A percentile compares a stretch with the other conserved stretches of the same genome.
These are phyloP conservation scores for Spongilla lacustris DNA, from an alignment of 37 sponge, comb jelly and placozoan genomes.

Conservation along the genomic window DNA sequence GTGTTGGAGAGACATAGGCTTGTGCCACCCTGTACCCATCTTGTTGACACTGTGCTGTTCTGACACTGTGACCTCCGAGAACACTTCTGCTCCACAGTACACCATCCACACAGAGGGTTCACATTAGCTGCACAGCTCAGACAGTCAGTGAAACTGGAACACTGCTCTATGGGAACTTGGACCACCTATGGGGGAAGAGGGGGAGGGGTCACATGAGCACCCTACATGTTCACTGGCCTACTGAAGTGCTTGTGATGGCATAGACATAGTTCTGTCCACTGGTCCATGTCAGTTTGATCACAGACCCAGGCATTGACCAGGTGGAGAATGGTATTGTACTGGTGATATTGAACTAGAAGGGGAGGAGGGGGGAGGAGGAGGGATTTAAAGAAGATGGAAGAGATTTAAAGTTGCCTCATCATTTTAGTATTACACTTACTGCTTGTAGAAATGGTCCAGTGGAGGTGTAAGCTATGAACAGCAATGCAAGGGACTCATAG, in stretches of 20 bases:
- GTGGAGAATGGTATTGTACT: not conserved
- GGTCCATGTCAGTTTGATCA: conserved; percentile 29
- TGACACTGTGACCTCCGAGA: conserved; percentile 68
- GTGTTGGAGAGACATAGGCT: conserved; percentile 22
- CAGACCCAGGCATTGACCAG: conserved; percentile 20
- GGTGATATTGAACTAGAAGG: not conserved
- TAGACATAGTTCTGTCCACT: conserved; percentile 58
- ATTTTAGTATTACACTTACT: not conserved
- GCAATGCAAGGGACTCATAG: not conserved
- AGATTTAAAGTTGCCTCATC: not conserved
- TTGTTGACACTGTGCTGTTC: conserved; percentile 35
- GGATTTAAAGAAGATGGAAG: not conserved
- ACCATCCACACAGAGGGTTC: conserved; percentile 93
- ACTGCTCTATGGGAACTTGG: conserved; percentile 50
- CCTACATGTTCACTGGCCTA: not conserved
- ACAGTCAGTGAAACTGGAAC: conserved; percentile 52
- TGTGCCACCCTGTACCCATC: conserved; percentile 38
- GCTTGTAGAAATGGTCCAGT: not conserved
- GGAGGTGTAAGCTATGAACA: not conserved
- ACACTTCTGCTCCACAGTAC: conserved; percentile 88
- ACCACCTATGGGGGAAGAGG: conserved; percentile 29
- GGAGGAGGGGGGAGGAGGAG: not conserved
- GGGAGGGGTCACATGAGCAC: not conserved
- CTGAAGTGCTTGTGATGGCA: conserved; percentile 26
- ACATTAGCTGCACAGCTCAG: conserved; percentile 19